Percentiles rank a stretch among this genome's conserved stretches.
Evolutionary conservation across 2,888 invertebrate genomes (phyloP).

Genomic region (Papilio gigon): DNA sequence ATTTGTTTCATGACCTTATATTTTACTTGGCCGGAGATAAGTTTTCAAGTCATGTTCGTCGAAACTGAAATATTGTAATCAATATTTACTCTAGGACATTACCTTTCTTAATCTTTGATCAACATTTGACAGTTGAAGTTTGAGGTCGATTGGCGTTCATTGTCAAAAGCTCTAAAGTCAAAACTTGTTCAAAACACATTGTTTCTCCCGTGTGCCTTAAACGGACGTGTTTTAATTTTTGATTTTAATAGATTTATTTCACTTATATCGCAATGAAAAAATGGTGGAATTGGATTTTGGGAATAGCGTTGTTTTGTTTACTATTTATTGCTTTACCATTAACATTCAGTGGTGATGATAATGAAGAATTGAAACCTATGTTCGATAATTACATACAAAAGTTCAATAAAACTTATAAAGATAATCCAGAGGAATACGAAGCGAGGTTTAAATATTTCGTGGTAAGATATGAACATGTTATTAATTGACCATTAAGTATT

Average conservation of each 20-base stretch:
- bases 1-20: no score
- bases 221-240: constrained; percentile 37
- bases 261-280: constrained; percentile 61
- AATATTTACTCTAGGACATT: background rate
- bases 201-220: background rate
- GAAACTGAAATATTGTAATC: no score
- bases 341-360: constrained; percentile 52
- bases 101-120: background rate
- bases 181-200: constrained; percentile 11
- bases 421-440: constrained; percentile 73
- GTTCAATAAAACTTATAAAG: constrained; percentile 81
- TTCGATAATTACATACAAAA: constrained; percentile 78
- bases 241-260: constrained; percentile 35
- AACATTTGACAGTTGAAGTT: background rate
- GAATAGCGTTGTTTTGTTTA: constrained; percentile 62
- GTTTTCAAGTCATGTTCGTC: no score
- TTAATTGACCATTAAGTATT: constrained; percentile 33
- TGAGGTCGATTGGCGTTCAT: background rate
- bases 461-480: constrained; percentile 61
- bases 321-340: constrained; percentile 71
- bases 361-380: constrained; percentile 60
- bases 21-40: no score
- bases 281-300: constrained; percentile 74
- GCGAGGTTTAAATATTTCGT: constrained; percentile 79
- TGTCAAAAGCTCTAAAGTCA: no score